Evolutionary conservation across 2,888 invertebrate species (phyloP), one percentile per base, ranked within the genome.

Genomic region (Megastigmus dorsalis): DNA sequence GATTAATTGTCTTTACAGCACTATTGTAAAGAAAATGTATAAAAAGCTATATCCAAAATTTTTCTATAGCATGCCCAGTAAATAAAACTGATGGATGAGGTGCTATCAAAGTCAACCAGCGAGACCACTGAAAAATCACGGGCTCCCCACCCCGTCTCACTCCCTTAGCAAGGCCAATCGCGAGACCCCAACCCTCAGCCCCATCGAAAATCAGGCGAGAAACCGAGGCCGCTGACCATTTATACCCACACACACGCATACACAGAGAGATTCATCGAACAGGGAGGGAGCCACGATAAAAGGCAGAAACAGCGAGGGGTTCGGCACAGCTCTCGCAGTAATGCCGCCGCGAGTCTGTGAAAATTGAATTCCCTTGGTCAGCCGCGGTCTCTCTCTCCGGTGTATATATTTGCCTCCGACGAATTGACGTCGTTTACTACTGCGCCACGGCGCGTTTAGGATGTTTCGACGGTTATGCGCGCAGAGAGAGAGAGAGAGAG

Each of bases 341-440:
- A n/a, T n/a, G n/a, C n/a, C n/a, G 6, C 38, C 13, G 10, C 6
- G 48, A 66, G 60, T 62, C 73, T 45, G 60, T 62, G 73, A 71
- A 76, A 76, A 76, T 76, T 76, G 54, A 73, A 76, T 76, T 72
- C 65, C 48, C 65, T 30, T n/a, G 45, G 48, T 68, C 45, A 36
- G 55, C 36, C 45, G 28, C 28, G n/a, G 15, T 28, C 1, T 10
- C 1, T 20, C 38, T 13, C 33, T 15, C 3, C 43, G 3, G 18
- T 2, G 43, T 3, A 3, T 43, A 43, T 43, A 18, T 43, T 15
- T 43, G 18, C 41, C 41, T 54, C 15, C 55, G 28, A 6, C 28
- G 20, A 45, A 54, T 48, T 45, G 28, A 26, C 28, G 45, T 2
- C 63, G 45, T 50, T 33, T 20, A 20, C 20, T 18, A 13, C 41